Base-by-base conservation (phyloP, 2,888 invertebrate genomes). In the Monopis laevigella region DNA sequence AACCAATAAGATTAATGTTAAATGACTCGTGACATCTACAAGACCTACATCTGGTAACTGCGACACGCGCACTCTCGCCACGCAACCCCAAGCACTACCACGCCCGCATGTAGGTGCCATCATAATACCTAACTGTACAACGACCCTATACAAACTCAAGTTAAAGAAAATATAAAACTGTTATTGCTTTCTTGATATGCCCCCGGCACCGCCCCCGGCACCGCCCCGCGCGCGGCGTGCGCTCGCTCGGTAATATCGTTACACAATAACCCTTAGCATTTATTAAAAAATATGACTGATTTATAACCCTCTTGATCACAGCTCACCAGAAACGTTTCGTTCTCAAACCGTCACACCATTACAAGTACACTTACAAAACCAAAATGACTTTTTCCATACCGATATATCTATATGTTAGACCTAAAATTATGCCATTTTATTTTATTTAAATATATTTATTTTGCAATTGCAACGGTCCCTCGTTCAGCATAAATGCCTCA, bases 401-500 rank as follows among this genome's bases (percentile, higher is more conserved):
- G 67, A 65, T 77, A 77, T 69, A 58, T 71, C 74, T 78, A 74
- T 21, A 62, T n/a, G 65, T 77, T 80, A 77, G 69, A 67, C 70
- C 75, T 78, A 80, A 73, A 74, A 78, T 78, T 80, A 78, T 78
- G 78, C 78, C 74, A 75, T 78, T 77, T 80, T 71, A 75, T 78
- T 77, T 80, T 71, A 21, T 27, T 27, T 17, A 39, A 69, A 73
- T 78, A 78, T 72, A 75, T 74, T 24, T 70, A 75, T 65, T 75
- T 77, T 78, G 78, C 78, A 69, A 78, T 80, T 80, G 78, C 78
- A 80, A 78, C 78, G 78, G 78, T 80, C 78, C 78, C 78, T 77
- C 78, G 62, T 70, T 64, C 74, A 72, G 78, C 78, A 61, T 66
- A 66, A 75, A 75, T 80, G 77, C 78, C 59, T 77, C 77, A 63